phyloP scores from a whole-genome alignment of 2,797 vertebrate species.

The Paedocypris micromegethes region DNA sequence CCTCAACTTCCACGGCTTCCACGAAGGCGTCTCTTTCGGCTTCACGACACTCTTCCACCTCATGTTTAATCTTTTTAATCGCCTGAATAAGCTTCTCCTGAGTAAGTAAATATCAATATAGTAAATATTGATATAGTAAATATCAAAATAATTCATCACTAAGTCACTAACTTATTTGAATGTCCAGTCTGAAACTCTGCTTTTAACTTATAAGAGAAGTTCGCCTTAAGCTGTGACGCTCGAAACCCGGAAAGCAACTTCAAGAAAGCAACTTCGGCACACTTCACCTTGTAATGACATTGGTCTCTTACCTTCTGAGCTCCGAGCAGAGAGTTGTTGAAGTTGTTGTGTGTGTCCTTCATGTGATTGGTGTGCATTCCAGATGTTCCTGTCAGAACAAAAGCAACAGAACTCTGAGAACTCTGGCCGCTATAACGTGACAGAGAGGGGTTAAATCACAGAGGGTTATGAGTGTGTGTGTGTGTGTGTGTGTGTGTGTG shows the following conservation, averaged over 20 bases:
- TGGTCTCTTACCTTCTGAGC: slow-evolving; percentile 64
- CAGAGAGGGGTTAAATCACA: slow-evolving; percentile 41
- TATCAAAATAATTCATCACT: too few relatives aligned
- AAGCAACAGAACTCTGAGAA: slow-evolving; percentile 37
- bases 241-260: too few relatives aligned
- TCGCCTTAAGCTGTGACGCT: too few relatives aligned
- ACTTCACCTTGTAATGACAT: slow-evolving; percentile 20
- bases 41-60: slow-evolving; percentile 66
- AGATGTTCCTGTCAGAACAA: slow-evolving; percentile 47
- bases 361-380: slow-evolving; percentile 68
- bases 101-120: neutral
- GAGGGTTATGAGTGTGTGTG: slow-evolving; percentile 26
- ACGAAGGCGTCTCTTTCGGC: slow-evolving; percentile 62
- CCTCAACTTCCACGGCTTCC: slow-evolving; percentile 64
- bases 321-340: slow-evolving; percentile 60
- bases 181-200: too few relatives aligned
- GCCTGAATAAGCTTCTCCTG: slow-evolving; percentile 71
- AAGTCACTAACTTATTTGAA: too few relatives aligned
- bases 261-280: too few relatives aligned
- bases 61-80: slow-evolving; percentile 75
- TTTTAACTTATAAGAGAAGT: too few relatives aligned
- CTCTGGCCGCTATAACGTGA: slow-evolving; percentile 17
- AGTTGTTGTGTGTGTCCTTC: slow-evolving; percentile 66
- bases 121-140: too few relatives aligned
- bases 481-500: slow-evolving; percentile 25